Percentiles rank a stretch among this genome's conserved stretches.
phyloP scores from a whole-genome alignment of 2,888 invertebrate genomes.

The Bruchidius siliquastri region DNA sequence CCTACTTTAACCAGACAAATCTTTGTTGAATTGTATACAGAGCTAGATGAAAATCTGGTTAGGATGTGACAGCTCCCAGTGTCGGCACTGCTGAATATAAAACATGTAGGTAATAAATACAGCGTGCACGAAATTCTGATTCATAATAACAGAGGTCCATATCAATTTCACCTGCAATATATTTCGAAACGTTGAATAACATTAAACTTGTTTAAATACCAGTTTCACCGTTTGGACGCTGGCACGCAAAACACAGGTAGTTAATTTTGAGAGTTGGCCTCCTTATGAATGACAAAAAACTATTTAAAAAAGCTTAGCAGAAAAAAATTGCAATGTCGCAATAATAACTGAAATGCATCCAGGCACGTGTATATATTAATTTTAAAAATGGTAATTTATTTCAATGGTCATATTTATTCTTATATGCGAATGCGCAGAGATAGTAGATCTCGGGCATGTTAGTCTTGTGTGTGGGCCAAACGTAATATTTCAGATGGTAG shows the following conservation, averaged over 20 bases:
- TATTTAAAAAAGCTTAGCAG: neutral
- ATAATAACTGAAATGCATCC: neutral
- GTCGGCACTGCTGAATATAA: no score
- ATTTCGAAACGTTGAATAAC: neutral
- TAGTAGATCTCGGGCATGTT: constrained; percentile 8
- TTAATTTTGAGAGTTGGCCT: neutral
- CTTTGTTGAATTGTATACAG: no score
- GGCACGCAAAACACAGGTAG: neutral
- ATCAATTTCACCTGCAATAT: neutral
- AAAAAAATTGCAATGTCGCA: neutral
- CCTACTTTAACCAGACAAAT: no score
- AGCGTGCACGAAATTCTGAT: neutral
- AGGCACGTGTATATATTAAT: neutral
- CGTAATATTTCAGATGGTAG: constrained; percentile 7
- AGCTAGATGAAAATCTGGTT: no score
- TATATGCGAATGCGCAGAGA: neutral
- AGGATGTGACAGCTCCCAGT: no score
- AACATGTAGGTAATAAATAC: neutral
- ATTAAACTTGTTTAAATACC: neutral
- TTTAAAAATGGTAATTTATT: neutral
- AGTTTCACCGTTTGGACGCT: neutral
- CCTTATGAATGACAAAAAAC: neutral
- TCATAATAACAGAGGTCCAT: neutral
- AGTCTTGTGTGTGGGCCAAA: constrained; percentile 11
- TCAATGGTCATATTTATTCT: neutral